A percentile compares a stretch with the other conserved stretches of the same genome.
Conservation (phyloP, 2,888 invertebrate genomes). For the Phrixothrix hirtus region DNA sequence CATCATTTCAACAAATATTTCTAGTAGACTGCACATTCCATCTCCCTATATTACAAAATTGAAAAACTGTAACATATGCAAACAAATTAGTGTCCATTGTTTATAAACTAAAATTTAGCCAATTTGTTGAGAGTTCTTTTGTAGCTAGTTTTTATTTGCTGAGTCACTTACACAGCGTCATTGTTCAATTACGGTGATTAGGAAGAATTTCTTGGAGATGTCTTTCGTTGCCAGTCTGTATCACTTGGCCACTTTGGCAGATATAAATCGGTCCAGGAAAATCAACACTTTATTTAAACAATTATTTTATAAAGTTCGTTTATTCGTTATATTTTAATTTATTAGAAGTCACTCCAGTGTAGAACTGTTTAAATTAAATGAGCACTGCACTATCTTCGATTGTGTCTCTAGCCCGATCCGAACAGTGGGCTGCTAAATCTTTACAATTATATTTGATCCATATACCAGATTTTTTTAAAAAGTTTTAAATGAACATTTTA, state of each 20-base stretch:
- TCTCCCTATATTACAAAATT: slow-evolving; percentile 48
- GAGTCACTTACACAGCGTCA: slow-evolving; percentile 40
- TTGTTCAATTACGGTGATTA: slow-evolving; percentile 30
- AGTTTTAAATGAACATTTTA: slow-evolving; percentile 40
- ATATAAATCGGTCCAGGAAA: slow-evolving; percentile 46
- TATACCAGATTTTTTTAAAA: slow-evolving; percentile 47
- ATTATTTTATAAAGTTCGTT: slow-evolving; percentile 43
- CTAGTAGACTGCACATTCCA: slow-evolving; percentile 45
- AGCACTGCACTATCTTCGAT: slow-evolving; percentile 52
- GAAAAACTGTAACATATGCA: slow-evolving; percentile 50
- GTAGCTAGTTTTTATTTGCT: slow-evolving; percentile 32
- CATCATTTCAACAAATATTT: slow-evolving; percentile 47
- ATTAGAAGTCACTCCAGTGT: slow-evolving; percentile 47
- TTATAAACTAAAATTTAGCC: slow-evolving; percentile 44
- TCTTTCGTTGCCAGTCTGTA: slow-evolving; percentile 42
- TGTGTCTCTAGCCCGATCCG: slow-evolving; percentile 51
- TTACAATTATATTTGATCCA: slow-evolving; percentile 52
- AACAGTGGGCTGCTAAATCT: slow-evolving; percentile 53
- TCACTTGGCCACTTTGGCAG: slow-evolving; percentile 37
- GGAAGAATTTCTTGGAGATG: slow-evolving; percentile 35
- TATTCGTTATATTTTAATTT: slow-evolving; percentile 48
- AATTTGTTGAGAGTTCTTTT: slow-evolving; percentile 50
- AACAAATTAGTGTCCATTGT: slow-evolving; percentile 47
- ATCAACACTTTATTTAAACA: slow-evolving; percentile 47
- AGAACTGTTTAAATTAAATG: slow-evolving; percentile 48